Base-by-base conservation (phyloP, 2,888 invertebrate species). In the Lapara coniferarum region DNA sequence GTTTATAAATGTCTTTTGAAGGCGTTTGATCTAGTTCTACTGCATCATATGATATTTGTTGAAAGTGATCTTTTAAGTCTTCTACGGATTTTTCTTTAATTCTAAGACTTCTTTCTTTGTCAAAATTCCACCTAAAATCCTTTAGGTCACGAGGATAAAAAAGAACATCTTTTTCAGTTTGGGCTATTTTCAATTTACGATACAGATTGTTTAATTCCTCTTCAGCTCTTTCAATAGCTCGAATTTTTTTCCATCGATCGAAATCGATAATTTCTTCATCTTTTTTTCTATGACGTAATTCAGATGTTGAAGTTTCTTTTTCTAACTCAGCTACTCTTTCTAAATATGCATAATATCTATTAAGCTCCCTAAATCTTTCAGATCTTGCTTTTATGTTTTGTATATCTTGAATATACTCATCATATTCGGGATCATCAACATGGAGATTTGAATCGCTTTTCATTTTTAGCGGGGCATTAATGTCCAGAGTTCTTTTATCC, bases 61-160 rank as follows among this genome's bases (percentile, higher is more conserved):
- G 95, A 79, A 97, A 97, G 79, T 96, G 96, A 73, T 96, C 96
- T 78, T 96, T 96, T 12, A 98, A 95, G 87, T 98, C 97, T 86
- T 97, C 97, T 0, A 98, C 97, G 0, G 98, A 98, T 83, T 97
- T 97, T 85, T 98, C 97, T 85, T 97, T 97, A 55, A 96, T 95
- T 79, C 96, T 94, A 53, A 98, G 89, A 0, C 97, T 97, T 74
- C 96, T 94, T 81, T 98, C 98, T 44, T 93, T 93, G 69, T 96
- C 95, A 51, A 95, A 95, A 73, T 95, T 95, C 98, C 98, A 98
- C 73, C 96, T 95, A 63, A 96, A 95, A 66, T 96, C 95, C 70
- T 96, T 96, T 0, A 96, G 89, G 78, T 97, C 96, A 80, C 96
- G 96, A 0, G 97, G 96, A 66, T 96, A 95, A 89, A 97, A 98